Evolutionary conservation across 2,113 vertebrate species (phyloP).

Genomic region (Hucho hucho): DNA sequence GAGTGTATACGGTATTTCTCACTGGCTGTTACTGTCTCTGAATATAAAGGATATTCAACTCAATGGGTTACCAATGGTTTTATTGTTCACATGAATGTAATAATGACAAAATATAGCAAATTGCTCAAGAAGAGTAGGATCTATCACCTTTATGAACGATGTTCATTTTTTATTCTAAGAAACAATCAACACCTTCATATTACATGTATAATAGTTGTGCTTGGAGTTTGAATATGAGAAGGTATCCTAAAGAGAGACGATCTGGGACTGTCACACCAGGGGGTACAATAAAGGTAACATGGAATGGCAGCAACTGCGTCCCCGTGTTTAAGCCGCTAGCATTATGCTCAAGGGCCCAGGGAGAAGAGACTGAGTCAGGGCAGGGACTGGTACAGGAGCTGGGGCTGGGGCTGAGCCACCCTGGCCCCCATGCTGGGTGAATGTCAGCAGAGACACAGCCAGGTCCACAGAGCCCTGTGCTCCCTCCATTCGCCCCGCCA

Average conservation of each 20-base stretch:
- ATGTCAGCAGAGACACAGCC: slow-evolving; percentile 70
- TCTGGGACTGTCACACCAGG: slow-evolving; percentile 50
- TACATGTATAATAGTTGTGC: neutral
- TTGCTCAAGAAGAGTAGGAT: neutral
- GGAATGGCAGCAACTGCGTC: slow-evolving; percentile 70
- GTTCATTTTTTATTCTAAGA: neutral
- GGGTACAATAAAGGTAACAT: slow-evolving; percentile 68
- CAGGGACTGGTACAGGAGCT: slow-evolving; percentile 32
- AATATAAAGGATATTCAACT: neutral
- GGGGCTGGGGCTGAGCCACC: slow-evolving; percentile 43
- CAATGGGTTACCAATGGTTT: neutral
- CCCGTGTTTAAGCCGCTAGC: slow-evolving; percentile 61
- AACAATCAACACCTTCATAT: neutral
- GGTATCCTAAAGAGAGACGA: neutral
- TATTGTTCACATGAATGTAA: neutral
- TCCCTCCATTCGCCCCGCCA: slow-evolving; percentile 39
- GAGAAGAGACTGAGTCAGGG: slow-evolving; percentile 39
- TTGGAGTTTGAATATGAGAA: neutral
- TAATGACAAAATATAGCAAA: neutral
- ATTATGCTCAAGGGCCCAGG: slow-evolving; percentile 48
- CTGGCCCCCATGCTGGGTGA: slow-evolving; percentile 65
- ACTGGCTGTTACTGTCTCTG: neutral
- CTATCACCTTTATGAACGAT: neutral
- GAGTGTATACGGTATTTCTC: neutral
- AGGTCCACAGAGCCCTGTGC: slow-evolving; percentile 59